These are phyloP conservation scores for Pseudomyrmex sp. DNA, from an alignment of 1,140 invertebrate genomes.

Conservation along the genomic window DNA sequence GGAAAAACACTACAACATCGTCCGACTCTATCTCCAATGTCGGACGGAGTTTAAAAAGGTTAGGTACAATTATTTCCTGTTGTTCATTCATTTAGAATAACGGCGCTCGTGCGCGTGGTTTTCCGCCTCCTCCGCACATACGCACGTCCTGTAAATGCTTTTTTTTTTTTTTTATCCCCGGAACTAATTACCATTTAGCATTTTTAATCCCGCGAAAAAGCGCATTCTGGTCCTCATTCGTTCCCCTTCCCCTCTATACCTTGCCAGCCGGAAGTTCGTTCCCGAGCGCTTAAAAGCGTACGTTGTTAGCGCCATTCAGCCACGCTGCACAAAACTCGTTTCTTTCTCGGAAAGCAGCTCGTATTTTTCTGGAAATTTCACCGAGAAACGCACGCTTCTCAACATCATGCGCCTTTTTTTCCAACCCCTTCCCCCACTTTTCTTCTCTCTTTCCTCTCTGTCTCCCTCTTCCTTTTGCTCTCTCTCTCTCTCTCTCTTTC, in stretches of 20 bases:
- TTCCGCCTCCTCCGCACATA: constrained; percentile 49
- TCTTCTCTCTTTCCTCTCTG: neutral
- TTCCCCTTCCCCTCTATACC: constrained; percentile 5
- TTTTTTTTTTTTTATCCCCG: constrained; percentile 69
- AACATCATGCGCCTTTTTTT: constrained; percentile 62
- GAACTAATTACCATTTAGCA: constrained; percentile 84
- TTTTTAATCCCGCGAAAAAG: constrained; percentile 81
- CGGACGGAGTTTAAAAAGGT: constrained; percentile 73
- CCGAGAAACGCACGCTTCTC: constrained; percentile 65
- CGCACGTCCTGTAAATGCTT: constrained; percentile 70
- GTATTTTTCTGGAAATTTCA: constrained; percentile 76
- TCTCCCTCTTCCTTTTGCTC: neutral
- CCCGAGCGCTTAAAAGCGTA: constrained; percentile 69
- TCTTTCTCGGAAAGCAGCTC: constrained; percentile 65
- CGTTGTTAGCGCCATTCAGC: constrained; percentile 74
- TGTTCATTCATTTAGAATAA: constrained; percentile 82
- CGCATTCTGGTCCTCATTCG: constrained; percentile 63
- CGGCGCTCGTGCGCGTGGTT: constrained; percentile 64
- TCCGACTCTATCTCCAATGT: constrained; percentile 62
- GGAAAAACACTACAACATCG: constrained; percentile 40
- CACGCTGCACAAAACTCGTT: constrained; percentile 60
- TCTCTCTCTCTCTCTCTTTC: constrained; percentile 12
- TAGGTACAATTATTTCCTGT: constrained; percentile 78
- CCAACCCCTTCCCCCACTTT: constrained; percentile 9
- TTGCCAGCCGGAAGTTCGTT: constrained; percentile 70